Base-by-base conservation (phyloP, 2,113 vertebrate species). In the Panthera leo region DNA sequence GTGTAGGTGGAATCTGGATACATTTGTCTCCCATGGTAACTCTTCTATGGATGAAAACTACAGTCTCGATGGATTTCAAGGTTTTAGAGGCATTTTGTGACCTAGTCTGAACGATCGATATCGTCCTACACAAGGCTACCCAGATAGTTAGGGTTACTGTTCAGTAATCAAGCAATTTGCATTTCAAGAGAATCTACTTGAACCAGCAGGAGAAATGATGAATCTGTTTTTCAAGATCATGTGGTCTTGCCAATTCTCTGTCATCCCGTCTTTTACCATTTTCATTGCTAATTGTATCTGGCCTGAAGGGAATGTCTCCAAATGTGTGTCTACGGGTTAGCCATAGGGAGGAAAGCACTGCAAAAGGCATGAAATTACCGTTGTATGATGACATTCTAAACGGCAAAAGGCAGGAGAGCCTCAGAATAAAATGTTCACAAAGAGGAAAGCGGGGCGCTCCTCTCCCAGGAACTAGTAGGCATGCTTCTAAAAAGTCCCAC, bases 381-480 rank as follows among this genome's bases (percentile, higher is more conserved):
- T 63, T 53, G 10, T 70, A 23, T 42, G 55, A 94, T 68, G 79
- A 91, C 87, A 87, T 65, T 79, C 34, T 76, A 55, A 53, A 63
- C n/a, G 4, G 21, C 36, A 0, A 36, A 89, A 88, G 92, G 84
- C 34, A 95, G 53, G 58, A 61, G 7, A 70, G 68, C 67, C 55
- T 95, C 70, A 88, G 88, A 91, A 79, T 51, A 58, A 80, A 29
- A 53, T 4, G 8, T 88, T 29, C 58, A 87, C 45, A 45, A 95
- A 87, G 6, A 94, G 21, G 15, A 93, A 97, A 85, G 68, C n/a
- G 53, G 14, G 14, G 65, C 76, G 31, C 61, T 80, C 75, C 6
- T 51, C 4, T 70, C 92, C 65, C 19, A 84, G 96, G 92, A 97
- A 92, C 58, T 87, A 92, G 13, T 53, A 94, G 78, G 34, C n/a